Evolutionary conservation across 2,113 vertebrate genomes (phyloP).

Genomic region (Phrynosoma blainvillii): DNA sequence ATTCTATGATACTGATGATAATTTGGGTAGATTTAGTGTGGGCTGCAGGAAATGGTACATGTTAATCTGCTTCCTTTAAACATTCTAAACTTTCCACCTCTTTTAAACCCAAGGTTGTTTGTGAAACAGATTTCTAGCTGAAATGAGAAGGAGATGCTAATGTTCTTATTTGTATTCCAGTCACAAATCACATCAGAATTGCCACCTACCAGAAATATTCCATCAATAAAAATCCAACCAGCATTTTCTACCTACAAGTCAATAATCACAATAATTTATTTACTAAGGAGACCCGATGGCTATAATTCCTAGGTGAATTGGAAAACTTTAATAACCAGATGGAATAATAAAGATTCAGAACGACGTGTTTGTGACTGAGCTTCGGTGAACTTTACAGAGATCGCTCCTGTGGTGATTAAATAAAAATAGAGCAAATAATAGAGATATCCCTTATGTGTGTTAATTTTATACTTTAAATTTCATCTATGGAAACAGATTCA

Average conservation of each 20-base stretch:
- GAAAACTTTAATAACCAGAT: slow-evolving; percentile 25
- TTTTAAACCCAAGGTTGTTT: slow-evolving; percentile 44
- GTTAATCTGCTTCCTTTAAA: slow-evolving; percentile 32
- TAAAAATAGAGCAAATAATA: not conserved
- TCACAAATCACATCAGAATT: slow-evolving; percentile 28
- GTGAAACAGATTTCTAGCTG: slow-evolving; percentile 42
- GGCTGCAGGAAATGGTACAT: slow-evolving; percentile 14
- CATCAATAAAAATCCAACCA: slow-evolving; percentile 43
- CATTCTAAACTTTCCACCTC: slow-evolving; percentile 44
- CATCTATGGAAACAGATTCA: not conserved
- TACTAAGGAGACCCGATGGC: slow-evolving; percentile 10
- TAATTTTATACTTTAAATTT: slow-evolving; percentile 23
- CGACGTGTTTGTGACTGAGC: slow-evolving; percentile 2
- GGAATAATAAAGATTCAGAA: slow-evolving; percentile 6
- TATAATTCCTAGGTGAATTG: slow-evolving; percentile 14
- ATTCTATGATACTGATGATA: not conserved
- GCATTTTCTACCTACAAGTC: slow-evolving; percentile 44
- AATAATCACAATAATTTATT: slow-evolving; percentile 57
- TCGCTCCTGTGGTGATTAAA: not conserved
- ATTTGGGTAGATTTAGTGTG: slow-evolving; percentile 25
- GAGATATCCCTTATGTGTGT: not conserved
- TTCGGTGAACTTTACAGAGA: not conserved
- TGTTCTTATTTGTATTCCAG: slow-evolving; percentile 60
- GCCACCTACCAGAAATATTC: slow-evolving; percentile 62
- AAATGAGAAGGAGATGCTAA: slow-evolving; percentile 49